A percentile compares a stretch with the other conserved stretches of the same genome.
Conservation (phyloP, 1,140 invertebrate genomes). For the Halyomorpha halys region DNA sequence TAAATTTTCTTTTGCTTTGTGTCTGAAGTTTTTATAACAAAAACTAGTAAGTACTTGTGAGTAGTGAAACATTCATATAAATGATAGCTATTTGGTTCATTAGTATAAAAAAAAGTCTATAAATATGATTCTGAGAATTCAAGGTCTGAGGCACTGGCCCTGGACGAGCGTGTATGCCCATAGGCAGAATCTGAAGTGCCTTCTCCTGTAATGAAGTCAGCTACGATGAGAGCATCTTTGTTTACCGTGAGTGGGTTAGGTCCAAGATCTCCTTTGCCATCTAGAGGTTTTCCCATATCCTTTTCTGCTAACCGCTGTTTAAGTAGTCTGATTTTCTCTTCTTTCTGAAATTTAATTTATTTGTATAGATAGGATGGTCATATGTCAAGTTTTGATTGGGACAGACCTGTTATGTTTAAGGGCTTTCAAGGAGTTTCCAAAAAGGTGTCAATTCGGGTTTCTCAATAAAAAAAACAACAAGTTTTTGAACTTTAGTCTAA, state of each 20-base stretch:
- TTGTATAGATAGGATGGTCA: too few relatives aligned
- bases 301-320: constrained; percentile 67
- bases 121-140: constrained; percentile 82
- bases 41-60: too few relatives aligned
- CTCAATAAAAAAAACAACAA: too few relatives aligned
- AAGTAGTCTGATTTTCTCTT: constrained; percentile 71
- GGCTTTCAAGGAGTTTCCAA: too few relatives aligned
- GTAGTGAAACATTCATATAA: too few relatives aligned
- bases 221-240: constrained; percentile 48
- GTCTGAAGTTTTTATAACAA: too few relatives aligned
- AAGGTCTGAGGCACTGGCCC: constrained; percentile 67
- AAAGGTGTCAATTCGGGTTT: too few relatives aligned
- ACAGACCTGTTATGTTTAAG: too few relatives aligned
- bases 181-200: constrained; percentile 64
- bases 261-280: constrained; percentile 30
- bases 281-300: constrained; percentile 43
- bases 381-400: too few relatives aligned
- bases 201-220: constrained; percentile 62
- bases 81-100: too few relatives aligned
- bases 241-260: constrained; percentile 32
- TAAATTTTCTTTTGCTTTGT: too few relatives aligned
- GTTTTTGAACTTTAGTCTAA: too few relatives aligned
- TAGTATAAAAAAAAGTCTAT: constrained; percentile 38
- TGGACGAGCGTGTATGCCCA: constrained; percentile 62
- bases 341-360: constrained; percentile 51